Conservation (phyloP, 1,140 invertebrate genomes). For the Campoletis sonorensis region DNA sequence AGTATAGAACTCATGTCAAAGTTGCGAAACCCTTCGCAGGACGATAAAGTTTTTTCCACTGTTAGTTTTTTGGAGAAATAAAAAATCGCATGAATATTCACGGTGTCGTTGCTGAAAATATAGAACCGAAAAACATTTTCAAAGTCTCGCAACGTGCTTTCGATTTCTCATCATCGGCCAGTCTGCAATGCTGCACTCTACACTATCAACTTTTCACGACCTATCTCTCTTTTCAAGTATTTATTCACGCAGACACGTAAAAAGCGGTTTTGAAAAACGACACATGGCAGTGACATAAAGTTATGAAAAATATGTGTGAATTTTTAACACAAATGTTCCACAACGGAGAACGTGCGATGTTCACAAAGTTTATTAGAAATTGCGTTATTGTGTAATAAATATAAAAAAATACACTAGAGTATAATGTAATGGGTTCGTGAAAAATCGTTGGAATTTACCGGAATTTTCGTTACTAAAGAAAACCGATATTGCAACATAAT, state of each 20-base stretch:
- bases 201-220: not conserved
- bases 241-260: not conserved
- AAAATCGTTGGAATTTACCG: no score
- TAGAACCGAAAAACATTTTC: not conserved
- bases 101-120: not conserved
- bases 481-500: no score
- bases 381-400: no score
- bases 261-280: not conserved
- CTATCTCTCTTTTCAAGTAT: not conserved
- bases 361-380: no score
- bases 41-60: not conserved
- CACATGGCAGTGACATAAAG: not conserved
- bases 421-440: no score
- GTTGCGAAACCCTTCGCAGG: not conserved
- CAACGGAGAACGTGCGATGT: no score
- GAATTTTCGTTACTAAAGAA: no score
- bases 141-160: not conserved
- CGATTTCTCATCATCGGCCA: not conserved
- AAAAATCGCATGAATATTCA: constrained; percentile 15
- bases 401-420: no score
- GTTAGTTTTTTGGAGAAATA: not conserved
- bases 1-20: not conserved
- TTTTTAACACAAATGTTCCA: no score
- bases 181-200: not conserved
- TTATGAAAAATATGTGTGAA: not conserved